Percentiles rank a stretch among this genome's conserved stretches.
phyloP scores from a whole-genome alignment of 2,113 vertebrate genomes.

The Phylloscopus whistleri region DNA sequence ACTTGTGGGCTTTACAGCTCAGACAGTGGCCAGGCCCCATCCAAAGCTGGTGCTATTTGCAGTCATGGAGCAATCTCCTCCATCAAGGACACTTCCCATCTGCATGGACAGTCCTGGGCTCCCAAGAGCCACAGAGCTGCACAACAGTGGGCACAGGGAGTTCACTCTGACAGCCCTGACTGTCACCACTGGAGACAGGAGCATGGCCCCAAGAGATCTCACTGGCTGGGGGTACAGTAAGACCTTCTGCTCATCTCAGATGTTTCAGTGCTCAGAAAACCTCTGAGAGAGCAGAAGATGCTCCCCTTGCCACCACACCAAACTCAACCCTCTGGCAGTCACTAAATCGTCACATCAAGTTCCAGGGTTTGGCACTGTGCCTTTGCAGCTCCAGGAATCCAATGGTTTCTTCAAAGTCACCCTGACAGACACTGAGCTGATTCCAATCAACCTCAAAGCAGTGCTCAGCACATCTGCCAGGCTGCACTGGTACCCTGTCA shows the following conservation, averaged over 20 bases:
- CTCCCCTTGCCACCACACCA: not conserved
- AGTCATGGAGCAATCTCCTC: not conserved
- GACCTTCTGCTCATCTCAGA: not conserved
- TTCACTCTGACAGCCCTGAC: not conserved
- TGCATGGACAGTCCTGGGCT: not conserved
- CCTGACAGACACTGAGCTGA: not conserved
- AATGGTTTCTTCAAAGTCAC: not conserved
- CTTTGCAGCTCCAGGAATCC: not conserved
- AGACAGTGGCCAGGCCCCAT: not conserved
- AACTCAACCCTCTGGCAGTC: not conserved
- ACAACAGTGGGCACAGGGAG: not conserved
- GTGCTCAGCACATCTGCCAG: not conserved
- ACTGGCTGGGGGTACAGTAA: not conserved
- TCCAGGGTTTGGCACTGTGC: not conserved
- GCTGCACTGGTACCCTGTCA: accelerated
- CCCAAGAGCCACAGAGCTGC: not conserved
- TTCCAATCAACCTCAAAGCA: not conserved
- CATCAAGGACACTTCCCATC: not conserved
- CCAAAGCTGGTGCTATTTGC: not conserved
- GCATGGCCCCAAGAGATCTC: not conserved
- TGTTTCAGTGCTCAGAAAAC: not conserved
- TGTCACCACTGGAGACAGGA: not conserved
- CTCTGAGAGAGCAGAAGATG: not conserved
- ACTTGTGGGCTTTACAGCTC: not conserved
- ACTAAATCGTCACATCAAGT: not conserved